Evolutionary conservation across 2,888 invertebrate genomes (phyloP).

Genomic region (Diarsia mendica): DNA sequence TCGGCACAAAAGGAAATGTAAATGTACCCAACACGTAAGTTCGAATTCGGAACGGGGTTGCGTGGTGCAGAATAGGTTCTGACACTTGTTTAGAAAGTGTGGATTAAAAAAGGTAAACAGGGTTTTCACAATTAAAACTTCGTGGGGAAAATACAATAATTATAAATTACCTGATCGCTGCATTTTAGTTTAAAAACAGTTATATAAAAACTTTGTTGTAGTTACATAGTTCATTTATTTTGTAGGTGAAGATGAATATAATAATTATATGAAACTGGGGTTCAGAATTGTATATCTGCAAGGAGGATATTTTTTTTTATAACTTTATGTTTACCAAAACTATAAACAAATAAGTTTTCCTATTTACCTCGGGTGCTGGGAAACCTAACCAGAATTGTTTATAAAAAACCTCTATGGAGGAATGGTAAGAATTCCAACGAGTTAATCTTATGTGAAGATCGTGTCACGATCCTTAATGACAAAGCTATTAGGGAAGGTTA

Average conservation of each 20-base stretch:
- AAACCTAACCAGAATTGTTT: neutral
- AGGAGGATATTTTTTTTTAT: conserved; percentile 19
- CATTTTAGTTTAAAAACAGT: neutral
- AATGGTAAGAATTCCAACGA: conserved; percentile 4
- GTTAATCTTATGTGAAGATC: conserved; percentile 23
- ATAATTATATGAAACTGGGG: conserved; percentile 20
- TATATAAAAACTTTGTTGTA: conserved; percentile 2
- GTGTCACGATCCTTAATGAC: conserved; percentile 44
- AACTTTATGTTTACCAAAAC: conserved; percentile 17
- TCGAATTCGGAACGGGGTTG: conserved; percentile 43
- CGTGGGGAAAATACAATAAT: neutral
- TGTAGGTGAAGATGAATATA: conserved; percentile 17
- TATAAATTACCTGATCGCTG: neutral
- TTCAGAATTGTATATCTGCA: conserved; percentile 8
- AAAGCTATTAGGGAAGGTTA: conserved; percentile 45
- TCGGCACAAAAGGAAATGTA: conserved; percentile 69
- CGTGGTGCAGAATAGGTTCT: conserved; percentile 29
- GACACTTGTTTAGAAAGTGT: conserved; percentile 12
- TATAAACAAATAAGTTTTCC: conserved; percentile 25
- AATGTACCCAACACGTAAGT: conserved; percentile 62
- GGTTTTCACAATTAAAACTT: conserved; percentile 1
- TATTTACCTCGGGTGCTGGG: neutral
- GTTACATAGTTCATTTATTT: conserved; percentile 6
- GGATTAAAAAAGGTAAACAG: neutral
- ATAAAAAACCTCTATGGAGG: neutral